Evolutionary conservation across 1,140 invertebrate species (phyloP), one percentile per base, ranked within the genome.

Genomic region (Matsumurasca onukii): DNA sequence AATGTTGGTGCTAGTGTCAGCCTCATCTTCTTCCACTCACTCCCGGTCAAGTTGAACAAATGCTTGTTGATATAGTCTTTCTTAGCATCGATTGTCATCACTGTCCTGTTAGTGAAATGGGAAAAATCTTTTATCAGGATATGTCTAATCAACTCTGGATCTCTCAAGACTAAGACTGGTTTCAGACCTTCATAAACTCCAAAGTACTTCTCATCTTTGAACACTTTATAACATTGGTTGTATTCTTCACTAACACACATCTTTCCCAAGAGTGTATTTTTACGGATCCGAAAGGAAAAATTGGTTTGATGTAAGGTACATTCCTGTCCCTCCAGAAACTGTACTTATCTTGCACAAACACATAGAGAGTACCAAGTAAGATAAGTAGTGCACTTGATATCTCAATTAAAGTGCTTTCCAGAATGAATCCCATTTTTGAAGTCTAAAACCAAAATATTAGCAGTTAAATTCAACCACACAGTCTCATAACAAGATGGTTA

Each of bases 1-100:
- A 89, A 89, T 0, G 83, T 83, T 5, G 85, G 85, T 39, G 84
- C 84, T 31, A 88, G 78, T 67, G 86, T 83, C 9, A 80, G 78
- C 49, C 87, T 77, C 25, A 88, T 77, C 45, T 82, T 76, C 59
- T 82, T 82, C 87, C 87, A 89, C 25, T 80, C 77, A 12, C 81
- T 78, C 13, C 82, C 84, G 70, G 80, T 78, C 61, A 82, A 74
- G 39, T 79, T 78, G 29, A 84, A 80, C 17, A 85, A 72, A 74
- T 85, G 81, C 30, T 77, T 79, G 9, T 77, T 76, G 5, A 85
- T 49, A n/a, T 83, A 77, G 70, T 85, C 83, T 64, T 82, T 76
- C 0, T 79, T 74, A 3, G 79, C 78, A 64, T 78, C 80, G 9
- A 59, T 24, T 5, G 74, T 73, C 17, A 39, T 9, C 51, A 81